phyloP scores from a whole-genome alignment of 1,140 invertebrate genomes.

The Leptinotarsa texana region DNA sequence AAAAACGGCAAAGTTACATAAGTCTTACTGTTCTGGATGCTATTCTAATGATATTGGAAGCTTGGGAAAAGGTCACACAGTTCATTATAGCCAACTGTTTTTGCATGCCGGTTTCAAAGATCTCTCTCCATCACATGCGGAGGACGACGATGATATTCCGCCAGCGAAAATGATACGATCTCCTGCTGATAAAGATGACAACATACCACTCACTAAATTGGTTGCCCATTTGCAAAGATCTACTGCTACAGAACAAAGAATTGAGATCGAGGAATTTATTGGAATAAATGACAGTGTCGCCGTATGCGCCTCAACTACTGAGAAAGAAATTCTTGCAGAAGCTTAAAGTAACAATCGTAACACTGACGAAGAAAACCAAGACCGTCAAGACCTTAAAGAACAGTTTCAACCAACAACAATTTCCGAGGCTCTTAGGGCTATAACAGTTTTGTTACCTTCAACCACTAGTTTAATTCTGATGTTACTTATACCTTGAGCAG shows the following conservation, averaged over 20 bases:
- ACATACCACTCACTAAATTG: neutral
- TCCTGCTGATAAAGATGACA: neutral
- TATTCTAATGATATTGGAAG: too few relatives aligned
- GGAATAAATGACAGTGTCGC: neutral
- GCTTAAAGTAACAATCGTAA: too few relatives aligned
- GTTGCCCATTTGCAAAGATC: neutral
- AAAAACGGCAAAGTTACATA: constrained; percentile 17
- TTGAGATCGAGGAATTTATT: neutral
- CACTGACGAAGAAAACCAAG: too few relatives aligned
- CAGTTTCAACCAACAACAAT: constrained; percentile 5
- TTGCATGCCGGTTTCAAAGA: neutral
- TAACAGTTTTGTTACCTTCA: neutral
- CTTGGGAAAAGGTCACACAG: too few relatives aligned
- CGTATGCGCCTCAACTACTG: neutral
- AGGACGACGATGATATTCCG: neutral
- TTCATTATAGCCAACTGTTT: neutral
- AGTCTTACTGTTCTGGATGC: neutral
- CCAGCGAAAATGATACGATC: neutral
- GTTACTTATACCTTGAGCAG: neutral
- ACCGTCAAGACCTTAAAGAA: neutral
- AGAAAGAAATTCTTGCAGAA: neutral
- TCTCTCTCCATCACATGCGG: neutral
- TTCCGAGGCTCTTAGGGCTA: neutral
- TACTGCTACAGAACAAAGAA: neutral
- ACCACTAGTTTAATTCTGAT: neutral